phyloP scores from a whole-genome alignment of 2,797 vertebrate species.

The Intellagama lesueurii region DNA sequence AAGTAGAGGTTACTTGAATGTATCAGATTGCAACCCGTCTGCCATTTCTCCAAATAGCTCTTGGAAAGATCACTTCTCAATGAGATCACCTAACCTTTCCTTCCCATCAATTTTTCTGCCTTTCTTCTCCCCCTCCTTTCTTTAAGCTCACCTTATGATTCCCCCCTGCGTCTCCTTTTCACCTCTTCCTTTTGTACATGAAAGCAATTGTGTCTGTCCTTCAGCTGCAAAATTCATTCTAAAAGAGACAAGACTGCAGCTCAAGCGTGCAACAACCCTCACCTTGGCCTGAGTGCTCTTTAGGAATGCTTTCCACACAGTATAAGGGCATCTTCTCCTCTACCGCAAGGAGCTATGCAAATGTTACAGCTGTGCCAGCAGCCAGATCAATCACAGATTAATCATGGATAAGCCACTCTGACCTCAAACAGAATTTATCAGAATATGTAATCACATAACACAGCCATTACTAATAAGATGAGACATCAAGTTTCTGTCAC shows the following conservation, averaged over 20 bases:
- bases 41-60: slow-evolving; percentile 6
- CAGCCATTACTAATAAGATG: slow-evolving; percentile 63
- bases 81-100: slow-evolving; percentile 10
- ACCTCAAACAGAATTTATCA: slow-evolving; percentile 61
- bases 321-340: slow-evolving; percentile 32
- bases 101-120: slow-evolving; percentile 22
- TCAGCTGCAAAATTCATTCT: slow-evolving; percentile 62
- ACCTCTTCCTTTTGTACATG: slow-evolving; percentile 27
- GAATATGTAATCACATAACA: slow-evolving; percentile 68
- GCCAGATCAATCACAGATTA: slow-evolving; percentile 68
- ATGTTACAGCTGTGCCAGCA: slow-evolving; percentile 39
- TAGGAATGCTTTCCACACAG: slow-evolving; percentile 32
- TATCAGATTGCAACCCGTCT: slow-evolving; percentile 11
- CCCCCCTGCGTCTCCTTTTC: not conserved
- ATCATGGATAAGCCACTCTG: slow-evolving; percentile 57
- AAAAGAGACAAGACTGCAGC: slow-evolving; percentile 53
- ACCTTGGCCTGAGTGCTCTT: slow-evolving; percentile 57
- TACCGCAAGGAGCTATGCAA: slow-evolving; percentile 59
- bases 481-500: slow-evolving; percentile 31
- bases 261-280: slow-evolving; percentile 49
- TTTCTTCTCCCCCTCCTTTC: not conserved
- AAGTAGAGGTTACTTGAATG: slow-evolving; percentile 8
- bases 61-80: slow-evolving; percentile 21
- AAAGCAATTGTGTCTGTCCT: slow-evolving; percentile 51
- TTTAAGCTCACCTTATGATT: slow-evolving; percentile 26